A percentile compares a stretch with the other conserved stretches of the same genome.
phyloP scores from a whole-genome alignment of 2,113 vertebrate species.

The Accipiter virgatus region DNA sequence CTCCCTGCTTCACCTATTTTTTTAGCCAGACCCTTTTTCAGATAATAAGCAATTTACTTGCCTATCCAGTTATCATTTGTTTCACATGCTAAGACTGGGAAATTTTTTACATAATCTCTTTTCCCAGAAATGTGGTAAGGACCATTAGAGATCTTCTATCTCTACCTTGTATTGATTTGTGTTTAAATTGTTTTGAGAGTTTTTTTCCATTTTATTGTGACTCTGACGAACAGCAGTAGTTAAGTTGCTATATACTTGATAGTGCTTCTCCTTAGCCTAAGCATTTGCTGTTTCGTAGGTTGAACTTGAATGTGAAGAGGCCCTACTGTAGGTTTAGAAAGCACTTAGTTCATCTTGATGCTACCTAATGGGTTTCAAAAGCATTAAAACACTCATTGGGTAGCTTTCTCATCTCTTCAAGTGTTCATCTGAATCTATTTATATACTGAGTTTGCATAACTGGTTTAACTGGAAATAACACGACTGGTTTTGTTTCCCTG shows the following conservation, averaged over 20 bases:
- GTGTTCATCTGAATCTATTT: not conserved
- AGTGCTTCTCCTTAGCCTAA: not conserved
- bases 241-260: not conserved
- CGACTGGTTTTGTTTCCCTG: not conserved
- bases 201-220: not conserved
- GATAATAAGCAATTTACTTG: not conserved
- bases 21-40: not conserved
- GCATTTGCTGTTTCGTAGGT: not conserved
- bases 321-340: not conserved
- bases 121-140: not conserved
- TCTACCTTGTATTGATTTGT: not conserved
- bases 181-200: not conserved
- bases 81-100: not conserved
- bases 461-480: not conserved
- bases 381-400: not conserved
- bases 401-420: not conserved
- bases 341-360: not conserved
- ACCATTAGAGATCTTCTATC: not conserved
- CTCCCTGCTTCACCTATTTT: not conserved
- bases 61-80: not conserved
- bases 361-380: not conserved
- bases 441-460: not conserved
- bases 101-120: not conserved
- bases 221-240: not conserved
- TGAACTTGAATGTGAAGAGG: not conserved